These are phyloP conservation scores for Panopea generosa DNA, from an alignment of 2,888 invertebrate species.

Conservation along the genomic window DNA sequence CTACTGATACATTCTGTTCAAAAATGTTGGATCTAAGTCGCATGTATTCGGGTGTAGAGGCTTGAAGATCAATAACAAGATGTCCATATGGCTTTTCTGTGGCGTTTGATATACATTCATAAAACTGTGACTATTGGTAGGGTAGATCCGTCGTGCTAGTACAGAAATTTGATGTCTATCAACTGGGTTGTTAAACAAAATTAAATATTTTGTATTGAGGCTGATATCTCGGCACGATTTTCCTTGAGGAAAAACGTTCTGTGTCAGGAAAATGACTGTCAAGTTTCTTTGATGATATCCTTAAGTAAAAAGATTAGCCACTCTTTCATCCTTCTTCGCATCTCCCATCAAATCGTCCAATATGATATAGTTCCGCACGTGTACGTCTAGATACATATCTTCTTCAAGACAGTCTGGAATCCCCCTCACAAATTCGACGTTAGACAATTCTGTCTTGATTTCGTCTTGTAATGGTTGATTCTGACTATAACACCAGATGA, in stretches of 20 bases:
- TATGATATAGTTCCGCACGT: constrained; percentile 10
- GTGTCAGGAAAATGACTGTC: constrained; percentile 18
- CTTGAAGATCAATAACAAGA: constrained; percentile 10
- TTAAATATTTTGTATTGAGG: constrained; percentile 23
- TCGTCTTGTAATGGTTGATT: constrained; percentile 24
- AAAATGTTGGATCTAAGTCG: constrained; percentile 13
- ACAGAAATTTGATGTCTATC: constrained; percentile 28
- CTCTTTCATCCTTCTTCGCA: constrained; percentile 26
- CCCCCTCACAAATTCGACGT: constrained; percentile 6
- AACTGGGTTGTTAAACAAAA: constrained; percentile 30
- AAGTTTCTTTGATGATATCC: constrained; percentile 20
- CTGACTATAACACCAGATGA: constrained; percentile 35
- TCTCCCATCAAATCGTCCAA: constrained; percentile 33
- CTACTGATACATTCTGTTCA: no score
- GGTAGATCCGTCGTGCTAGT: constrained; percentile 20
- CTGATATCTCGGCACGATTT: constrained; percentile 32
- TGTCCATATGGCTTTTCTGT: constrained; percentile 8
- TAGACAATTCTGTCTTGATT: not conserved
- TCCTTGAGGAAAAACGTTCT: constrained; percentile 36
- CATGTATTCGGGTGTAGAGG: constrained; percentile 14
- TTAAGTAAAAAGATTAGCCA: constrained; percentile 35
- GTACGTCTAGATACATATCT: not conserved
- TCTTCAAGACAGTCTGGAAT: constrained; percentile 18
- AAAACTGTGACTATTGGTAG: constrained; percentile 3
- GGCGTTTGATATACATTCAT: constrained; percentile 17